Evolutionary conservation across 2,797 vertebrate genomes (phyloP), one percentile per base, ranked within the genome.

Genomic region (Lacerta bilineata): DNA sequence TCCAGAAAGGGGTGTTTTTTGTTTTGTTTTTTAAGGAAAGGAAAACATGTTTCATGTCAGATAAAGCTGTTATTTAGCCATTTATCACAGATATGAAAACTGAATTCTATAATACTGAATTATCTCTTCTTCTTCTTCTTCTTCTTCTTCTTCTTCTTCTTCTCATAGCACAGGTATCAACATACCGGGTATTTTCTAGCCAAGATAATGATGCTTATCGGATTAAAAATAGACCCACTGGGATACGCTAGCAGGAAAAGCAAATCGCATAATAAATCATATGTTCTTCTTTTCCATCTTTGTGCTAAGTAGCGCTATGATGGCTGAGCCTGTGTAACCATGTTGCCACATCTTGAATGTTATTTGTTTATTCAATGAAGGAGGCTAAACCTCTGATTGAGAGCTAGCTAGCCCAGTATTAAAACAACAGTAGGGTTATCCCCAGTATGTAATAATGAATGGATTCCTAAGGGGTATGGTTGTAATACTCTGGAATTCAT

Each of bases 181-280:
- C 3, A 80, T 0, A 33, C 33, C 33, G 2, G 33, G 33, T 33
- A 7, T 10, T n/a, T 23, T 66, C 88, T 64, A 43, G 17, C 18
- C 46, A n/a, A 86, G 82, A 15, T 10, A 8, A 18, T 3, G 8
- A 25, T 77, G 7, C 7, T 90, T 72, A 86, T 39, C 17, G 83
- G 86, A 80, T 5, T 8, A 0, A 80, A 90, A 29, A 85, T 8
- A 78, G 84, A 88, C 46, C 71, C 69, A 7, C 23, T 71, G 20
- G 41, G 29, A 83, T 0, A 81, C 7, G 66, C 76, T 9, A 91
- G 29, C 1, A 80, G 36, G 3, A 88, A 69, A n/a, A 55, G 5
- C 29, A 83, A 9, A 9, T 9, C 4, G 0, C 0, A 36, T 59
- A 0, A 29, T 0, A 77, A 5, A 68, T 23, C 4, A 89, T 8